Evolutionary conservation across 2,888 invertebrate species (phyloP).

Genomic region (Lepetodrilus schrolli): DNA sequence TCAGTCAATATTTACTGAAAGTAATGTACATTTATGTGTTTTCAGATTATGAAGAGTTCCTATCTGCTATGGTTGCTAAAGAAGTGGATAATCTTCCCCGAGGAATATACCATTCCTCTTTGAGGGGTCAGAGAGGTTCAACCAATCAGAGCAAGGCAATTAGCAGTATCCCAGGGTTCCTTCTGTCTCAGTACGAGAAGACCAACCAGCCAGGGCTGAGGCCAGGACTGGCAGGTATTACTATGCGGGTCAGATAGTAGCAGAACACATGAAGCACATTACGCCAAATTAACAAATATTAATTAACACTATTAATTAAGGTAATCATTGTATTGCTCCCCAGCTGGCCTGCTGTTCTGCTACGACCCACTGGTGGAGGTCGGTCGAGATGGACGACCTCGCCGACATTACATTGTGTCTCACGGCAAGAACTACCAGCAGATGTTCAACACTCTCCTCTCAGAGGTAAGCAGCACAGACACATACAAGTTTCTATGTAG

Average conservation of each 20-base stretch:
- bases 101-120: constrained; percentile 61
- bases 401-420: constrained; percentile 59
- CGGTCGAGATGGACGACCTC: constrained; percentile 63
- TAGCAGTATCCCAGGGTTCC: constrained; percentile 57
- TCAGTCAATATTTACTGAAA: too few relatives aligned
- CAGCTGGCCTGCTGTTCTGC: constrained; percentile 54
- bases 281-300: too few relatives aligned
- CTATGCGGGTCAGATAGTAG: neutral
- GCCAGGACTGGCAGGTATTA: constrained; percentile 66
- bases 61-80: constrained; percentile 52
- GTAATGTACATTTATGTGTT: too few relatives aligned
- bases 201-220: constrained; percentile 65
- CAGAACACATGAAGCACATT: too few relatives aligned
- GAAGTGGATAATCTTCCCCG: constrained; percentile 65
- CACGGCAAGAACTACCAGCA: constrained; percentile 65
- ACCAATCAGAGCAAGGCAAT: constrained; percentile 60
- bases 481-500: too few relatives aligned
- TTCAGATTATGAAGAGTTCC: constrained; percentile 60
- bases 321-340: too few relatives aligned
- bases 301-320: too few relatives aligned
- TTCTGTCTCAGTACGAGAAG: constrained; percentile 60
- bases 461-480: constrained; percentile 67
- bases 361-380: constrained; percentile 64
- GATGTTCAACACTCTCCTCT: constrained; percentile 61
- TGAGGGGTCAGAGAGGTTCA: constrained; percentile 50